Evolutionary conservation across 64 coral and sea anemone species (phyloP).

Genomic region (Stichodactyla helianthus): DNA sequence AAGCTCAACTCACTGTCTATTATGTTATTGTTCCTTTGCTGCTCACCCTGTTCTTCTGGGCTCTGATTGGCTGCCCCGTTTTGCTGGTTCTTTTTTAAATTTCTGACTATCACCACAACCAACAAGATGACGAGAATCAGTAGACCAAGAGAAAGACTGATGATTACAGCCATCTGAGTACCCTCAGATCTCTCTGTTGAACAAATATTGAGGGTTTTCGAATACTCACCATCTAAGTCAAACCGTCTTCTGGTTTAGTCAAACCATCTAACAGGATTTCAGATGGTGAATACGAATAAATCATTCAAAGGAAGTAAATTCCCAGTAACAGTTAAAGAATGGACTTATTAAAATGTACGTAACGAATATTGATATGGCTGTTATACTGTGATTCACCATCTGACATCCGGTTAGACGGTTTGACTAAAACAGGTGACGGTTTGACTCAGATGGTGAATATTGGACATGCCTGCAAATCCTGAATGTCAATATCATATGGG

Average conservation of each 20-base stretch:
- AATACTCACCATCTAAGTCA: not conserved
- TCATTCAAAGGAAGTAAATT: too few species aligned
- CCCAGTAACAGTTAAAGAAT: too few species aligned
- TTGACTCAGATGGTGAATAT: not conserved
- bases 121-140: slow-evolving; percentile 56
- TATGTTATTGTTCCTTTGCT: slow-evolving; percentile 32
- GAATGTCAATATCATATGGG: too few species aligned
- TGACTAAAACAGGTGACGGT: too few species aligned
- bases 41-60: slow-evolving; percentile 55
- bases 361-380: too few species aligned
- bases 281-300: too few species aligned
- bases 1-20: slow-evolving; percentile 9
- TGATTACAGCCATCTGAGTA: slow-evolving; percentile 48
- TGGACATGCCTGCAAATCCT: too few species aligned
- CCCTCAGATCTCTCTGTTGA: slow-evolving; percentile 17
- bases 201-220: not conserved
- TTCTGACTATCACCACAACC: slow-evolving; percentile 67
- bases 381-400: too few species aligned
- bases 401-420: too few species aligned
- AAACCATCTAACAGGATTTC: too few species aligned
- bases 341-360: too few species aligned
- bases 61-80: slow-evolving; percentile 45
- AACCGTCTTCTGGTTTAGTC: too few species aligned
- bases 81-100: slow-evolving; percentile 64
- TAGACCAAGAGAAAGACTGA: slow-evolving; percentile 77